Evolutionary conservation across 2,888 invertebrate genomes (phyloP).

Genomic region (Scelioninae gen. 1): DNA sequence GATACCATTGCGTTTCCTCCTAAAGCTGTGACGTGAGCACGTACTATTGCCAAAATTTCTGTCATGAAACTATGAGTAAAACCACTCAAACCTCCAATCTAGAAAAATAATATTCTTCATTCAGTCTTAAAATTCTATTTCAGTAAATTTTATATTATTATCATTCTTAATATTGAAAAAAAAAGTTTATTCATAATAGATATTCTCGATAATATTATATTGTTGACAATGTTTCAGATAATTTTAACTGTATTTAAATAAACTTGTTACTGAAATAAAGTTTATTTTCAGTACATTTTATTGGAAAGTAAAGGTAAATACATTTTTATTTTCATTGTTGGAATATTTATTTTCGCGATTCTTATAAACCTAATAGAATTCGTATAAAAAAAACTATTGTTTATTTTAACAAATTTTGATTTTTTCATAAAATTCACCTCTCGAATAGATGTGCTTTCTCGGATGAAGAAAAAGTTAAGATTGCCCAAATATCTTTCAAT

Average conservation of each 20-base stretch:
- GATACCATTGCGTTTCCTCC: constrained; percentile 98
- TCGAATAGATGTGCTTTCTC: constrained; percentile 96
- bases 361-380: not conserved
- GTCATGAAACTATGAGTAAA: constrained; percentile 97
- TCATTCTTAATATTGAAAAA: too few species aligned
- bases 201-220: not conserved
- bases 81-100: constrained; percentile 95
- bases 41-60: constrained; percentile 96
- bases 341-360: not conserved
- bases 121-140: too few species aligned
- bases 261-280: too few species aligned
- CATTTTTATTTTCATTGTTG: too few species aligned
- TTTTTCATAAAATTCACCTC: constrained; percentile 87
- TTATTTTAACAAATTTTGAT: not conserved
- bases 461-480: constrained; percentile 96
- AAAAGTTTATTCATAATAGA: too few species aligned
- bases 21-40: constrained; percentile 96
- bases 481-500: constrained; percentile 94
- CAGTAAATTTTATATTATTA: too few species aligned
- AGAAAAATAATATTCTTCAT: too few species aligned
- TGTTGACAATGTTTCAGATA: too few species aligned
- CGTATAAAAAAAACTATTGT: not conserved
- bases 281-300: too few species aligned
- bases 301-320: too few species aligned
- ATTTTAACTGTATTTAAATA: too few species aligned